Evolutionary conservation across 2,797 vertebrate species (phyloP), one percentile per base, ranked within the genome.

Genomic region (Garrulus glandarius): DNA sequence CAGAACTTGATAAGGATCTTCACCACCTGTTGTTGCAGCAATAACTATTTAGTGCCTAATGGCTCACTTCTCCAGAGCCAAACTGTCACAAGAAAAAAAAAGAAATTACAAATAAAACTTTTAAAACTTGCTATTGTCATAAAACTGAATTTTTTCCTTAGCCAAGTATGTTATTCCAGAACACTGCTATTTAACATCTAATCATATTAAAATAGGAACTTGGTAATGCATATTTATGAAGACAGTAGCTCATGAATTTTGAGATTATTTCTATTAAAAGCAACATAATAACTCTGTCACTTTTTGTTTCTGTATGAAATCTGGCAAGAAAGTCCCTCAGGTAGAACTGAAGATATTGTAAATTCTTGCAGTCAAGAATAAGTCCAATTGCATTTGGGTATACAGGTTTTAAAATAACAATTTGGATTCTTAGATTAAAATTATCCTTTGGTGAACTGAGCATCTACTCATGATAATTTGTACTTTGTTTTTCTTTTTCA

Each of bases 231-330:
- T 91, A 91, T 84, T 95, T 86, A 93, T 92, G 81, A 93, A 78
- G 81, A 59, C 4, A 22, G 78, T 59, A 85, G 26, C 55, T 92
- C 44, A 61, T 90, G 77, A 86, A 50, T 92, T 86, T 84, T 93
- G 49, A 93, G n/a, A 79, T 77, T 84, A 89, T 88, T 95, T 92
- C 90, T 95, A 77, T 95, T 84, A 93, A 93, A 94, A 93, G 63
- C 46, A 80, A 39, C 15, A 76, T 72, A 81, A 84, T 86, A 92
- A 70, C 32, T 71, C 32, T 84, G 47, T 79, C 80, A 82, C 24
- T 92, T 84, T 61, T 56, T 4, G 10, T 79, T 94, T 79, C 63
- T 70, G 10, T 36, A 49, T 60, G 70, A 89, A 94, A 72, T 82
- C 47, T 74, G 67, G 15, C 34, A 91, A 95, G 21, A 83, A 77